Percentiles rank a stretch among this genome's conserved stretches.
These are phyloP conservation scores for Cricetomys ansorgei DNA, from an alignment of 2,113 vertebrate genomes.

Conservation along the genomic window DNA sequence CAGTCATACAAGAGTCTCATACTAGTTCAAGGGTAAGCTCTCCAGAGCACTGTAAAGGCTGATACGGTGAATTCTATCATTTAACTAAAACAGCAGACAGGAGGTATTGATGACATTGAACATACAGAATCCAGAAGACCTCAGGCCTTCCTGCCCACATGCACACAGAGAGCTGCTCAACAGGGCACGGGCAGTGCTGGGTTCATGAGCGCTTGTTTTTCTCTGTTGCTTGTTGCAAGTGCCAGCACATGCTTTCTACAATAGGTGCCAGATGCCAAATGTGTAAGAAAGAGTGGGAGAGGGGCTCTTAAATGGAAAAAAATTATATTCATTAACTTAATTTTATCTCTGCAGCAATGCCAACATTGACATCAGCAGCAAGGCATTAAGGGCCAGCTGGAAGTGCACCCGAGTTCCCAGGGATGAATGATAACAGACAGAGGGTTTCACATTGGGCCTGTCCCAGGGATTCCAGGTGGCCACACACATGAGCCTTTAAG, in stretches of 20 bases:
- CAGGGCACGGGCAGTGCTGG: not conserved
- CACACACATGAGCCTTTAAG: slow-evolving; percentile 58
- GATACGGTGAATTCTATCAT: not conserved
- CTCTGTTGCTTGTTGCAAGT: slow-evolving; percentile 18
- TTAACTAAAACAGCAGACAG: slow-evolving; percentile 39
- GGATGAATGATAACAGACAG: slow-evolving; percentile 37
- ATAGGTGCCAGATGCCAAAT: slow-evolving; percentile 34
- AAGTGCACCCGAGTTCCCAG: slow-evolving; percentile 12
- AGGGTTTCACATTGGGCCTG: slow-evolving; percentile 38
- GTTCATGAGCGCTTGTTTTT: not conserved
- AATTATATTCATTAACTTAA: slow-evolving; percentile 68
- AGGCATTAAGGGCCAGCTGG: slow-evolving; percentile 44
- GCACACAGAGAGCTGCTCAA: not conserved
- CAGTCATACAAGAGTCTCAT: not conserved
- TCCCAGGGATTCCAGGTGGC: slow-evolving; percentile 71
- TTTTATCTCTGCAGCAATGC: slow-evolving; percentile 37
- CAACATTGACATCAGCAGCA: slow-evolving; percentile 58
- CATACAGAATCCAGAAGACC: not conserved
- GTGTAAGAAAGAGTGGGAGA: slow-evolving; percentile 62
- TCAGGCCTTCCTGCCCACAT: not conserved
- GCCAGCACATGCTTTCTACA: slow-evolving; percentile 40
- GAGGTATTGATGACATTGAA: not conserved
- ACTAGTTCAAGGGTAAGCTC: not conserved
- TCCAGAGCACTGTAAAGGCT: not conserved
- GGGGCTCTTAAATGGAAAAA: slow-evolving; percentile 57